phyloP scores from a whole-genome alignment of 2,113 vertebrate genomes.

The Sinocyclocheilus maitianheensis region DNA sequence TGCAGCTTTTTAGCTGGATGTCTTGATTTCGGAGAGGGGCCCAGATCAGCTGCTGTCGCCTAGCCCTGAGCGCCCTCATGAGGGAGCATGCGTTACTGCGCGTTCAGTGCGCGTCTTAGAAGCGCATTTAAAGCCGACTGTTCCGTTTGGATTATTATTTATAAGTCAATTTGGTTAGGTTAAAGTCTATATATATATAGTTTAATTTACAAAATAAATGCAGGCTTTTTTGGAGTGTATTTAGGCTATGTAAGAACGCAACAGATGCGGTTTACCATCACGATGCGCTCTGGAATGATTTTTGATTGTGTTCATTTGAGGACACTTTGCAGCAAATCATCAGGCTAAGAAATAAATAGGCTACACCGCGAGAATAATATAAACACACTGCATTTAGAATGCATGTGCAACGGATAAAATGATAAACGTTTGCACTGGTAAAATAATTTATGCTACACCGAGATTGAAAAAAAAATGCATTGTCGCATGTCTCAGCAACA shows the following conservation, averaged over 20 bases:
- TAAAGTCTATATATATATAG: background rate
- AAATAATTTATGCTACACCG: background rate
- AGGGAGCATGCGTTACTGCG: constrained; percentile 36
- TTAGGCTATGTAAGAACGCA: background rate
- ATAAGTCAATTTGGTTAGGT: background rate
- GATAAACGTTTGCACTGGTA: background rate
- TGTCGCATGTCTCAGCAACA: background rate
- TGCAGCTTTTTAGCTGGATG: constrained; percentile 53
- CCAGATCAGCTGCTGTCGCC: constrained; percentile 48
- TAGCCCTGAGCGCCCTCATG: constrained; percentile 74
- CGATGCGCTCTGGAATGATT: constrained; percentile 3
- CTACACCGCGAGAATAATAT: background rate
- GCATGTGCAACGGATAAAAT: background rate
- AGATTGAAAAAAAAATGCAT: background rate
- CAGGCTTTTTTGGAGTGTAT: background rate
- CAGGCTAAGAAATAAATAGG: background rate
- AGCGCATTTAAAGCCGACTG: background rate
- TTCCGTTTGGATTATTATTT: background rate
- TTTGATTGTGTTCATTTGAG: background rate
- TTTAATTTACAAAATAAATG: background rate
- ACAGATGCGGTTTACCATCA: background rate
- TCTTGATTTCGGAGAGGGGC: constrained; percentile 49
- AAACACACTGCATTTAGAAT: background rate
- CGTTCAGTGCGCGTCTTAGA: too few relatives aligned
- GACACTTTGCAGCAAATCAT: background rate